Percentiles rank a stretch among this genome's conserved stretches.
These are phyloP conservation scores for Hypsopygia costalis DNA, from an alignment of 2,888 invertebrate genomes.

Conservation along the genomic window DNA sequence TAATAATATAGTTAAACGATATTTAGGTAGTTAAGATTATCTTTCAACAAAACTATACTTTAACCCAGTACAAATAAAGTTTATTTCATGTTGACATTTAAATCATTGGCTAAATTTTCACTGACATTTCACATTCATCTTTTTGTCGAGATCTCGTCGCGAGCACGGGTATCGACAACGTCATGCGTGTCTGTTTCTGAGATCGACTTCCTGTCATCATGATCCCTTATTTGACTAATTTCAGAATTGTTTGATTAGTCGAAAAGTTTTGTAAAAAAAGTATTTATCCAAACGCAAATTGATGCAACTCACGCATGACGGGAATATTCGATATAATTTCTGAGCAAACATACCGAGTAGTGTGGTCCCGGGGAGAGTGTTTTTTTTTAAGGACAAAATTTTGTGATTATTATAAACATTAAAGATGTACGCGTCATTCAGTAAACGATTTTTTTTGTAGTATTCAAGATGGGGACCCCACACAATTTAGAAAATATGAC, in stretches of 20 bases:
- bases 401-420: slow-evolving; percentile 11
- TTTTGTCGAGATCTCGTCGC: slow-evolving; percentile 18
- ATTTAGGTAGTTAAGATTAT: too few species aligned
- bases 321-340: slow-evolving; percentile 21
- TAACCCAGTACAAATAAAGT: background rate
- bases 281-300: slow-evolving; percentile 39
- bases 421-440: slow-evolving; percentile 26
- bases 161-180: slow-evolving; percentile 30
- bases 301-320: slow-evolving; percentile 61
- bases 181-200: slow-evolving; percentile 34
- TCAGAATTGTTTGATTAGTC: slow-evolving; percentile 51
- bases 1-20: too few species aligned
- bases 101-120: slow-evolving; percentile 21
- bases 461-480: background rate
- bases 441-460: background rate
- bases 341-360: slow-evolving; percentile 8
- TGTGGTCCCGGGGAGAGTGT: slow-evolving; percentile 18
- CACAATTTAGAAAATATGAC: background rate
- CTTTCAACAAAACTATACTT: background rate
- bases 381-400: slow-evolving; percentile 6
- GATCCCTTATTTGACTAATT: slow-evolving; percentile 56
- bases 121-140: slow-evolving; percentile 31
- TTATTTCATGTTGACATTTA: background rate
- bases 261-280: slow-evolving; percentile 32
- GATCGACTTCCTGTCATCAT: slow-evolving; percentile 41